Percentiles rank a stretch among this genome's conserved stretches.
phyloP scores from a whole-genome alignment of 2,888 invertebrate genomes.

The Rhagonycha fulva region DNA sequence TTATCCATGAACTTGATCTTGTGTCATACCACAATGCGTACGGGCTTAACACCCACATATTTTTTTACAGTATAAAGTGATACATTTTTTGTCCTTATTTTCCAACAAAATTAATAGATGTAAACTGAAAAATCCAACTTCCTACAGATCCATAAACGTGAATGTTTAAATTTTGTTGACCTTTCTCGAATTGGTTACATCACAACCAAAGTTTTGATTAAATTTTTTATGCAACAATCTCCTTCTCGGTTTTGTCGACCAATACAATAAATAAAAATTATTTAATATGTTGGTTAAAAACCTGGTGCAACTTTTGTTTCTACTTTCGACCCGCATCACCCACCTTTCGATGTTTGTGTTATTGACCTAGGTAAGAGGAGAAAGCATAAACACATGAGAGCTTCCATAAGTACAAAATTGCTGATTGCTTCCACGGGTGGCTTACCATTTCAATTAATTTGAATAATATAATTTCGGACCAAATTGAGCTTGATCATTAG shows the following conservation, averaged over 20 bases:
- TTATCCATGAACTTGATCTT: neutral
- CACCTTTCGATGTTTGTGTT: slow-evolving; percentile 22
- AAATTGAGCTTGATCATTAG: no score
- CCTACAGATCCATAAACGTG: neutral
- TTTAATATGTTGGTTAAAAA: neutral
- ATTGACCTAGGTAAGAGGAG: slow-evolving; percentile 29
- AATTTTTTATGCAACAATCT: neutral
- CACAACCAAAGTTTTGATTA: neutral
- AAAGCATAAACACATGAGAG: slow-evolving; percentile 18
- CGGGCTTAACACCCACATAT: neutral
- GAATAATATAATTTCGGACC: no score
- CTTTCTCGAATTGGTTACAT: neutral
- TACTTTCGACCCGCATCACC: slow-evolving; percentile 26
- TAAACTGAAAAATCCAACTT: neutral
- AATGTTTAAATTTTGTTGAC: neutral
- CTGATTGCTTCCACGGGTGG: slow-evolving; percentile 2
- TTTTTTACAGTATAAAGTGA: neutral
- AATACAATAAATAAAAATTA: neutral
- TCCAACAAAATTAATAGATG: neutral
- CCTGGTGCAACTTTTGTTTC: neutral
- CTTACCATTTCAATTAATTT: neutral
- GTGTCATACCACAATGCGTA: neutral
- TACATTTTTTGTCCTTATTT: neutral
- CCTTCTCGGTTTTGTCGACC: neutral
- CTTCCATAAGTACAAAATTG: slow-evolving; percentile 3